Evolutionary conservation across 2,888 invertebrate species (phyloP), one percentile per base, ranked within the genome.

Genomic region (Hanleya hanleyi): DNA sequence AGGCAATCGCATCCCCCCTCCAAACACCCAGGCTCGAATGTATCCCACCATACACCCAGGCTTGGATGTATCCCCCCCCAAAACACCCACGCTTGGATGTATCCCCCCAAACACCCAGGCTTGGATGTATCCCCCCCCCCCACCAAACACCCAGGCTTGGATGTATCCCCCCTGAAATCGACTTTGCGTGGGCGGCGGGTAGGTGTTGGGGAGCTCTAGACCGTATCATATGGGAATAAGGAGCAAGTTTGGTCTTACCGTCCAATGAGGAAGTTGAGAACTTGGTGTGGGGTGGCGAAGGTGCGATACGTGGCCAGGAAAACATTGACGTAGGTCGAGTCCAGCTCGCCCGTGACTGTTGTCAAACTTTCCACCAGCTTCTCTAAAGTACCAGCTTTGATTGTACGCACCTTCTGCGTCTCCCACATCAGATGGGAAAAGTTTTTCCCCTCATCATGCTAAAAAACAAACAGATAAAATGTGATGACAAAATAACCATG

Each of bases 271-370:
- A 96, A 92, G 82, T 95, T 94, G 83, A 98, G 92, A 70, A 98
- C 97, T 87, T 96, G 95, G 86, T 94, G 93, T 77, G 97, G 94
- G 70, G 95, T 95, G 84, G 98, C 95, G 91, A 98, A 99, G 51
- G 95, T 96, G 75, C 97, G 93, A 91, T 96, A 98, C 1, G 97
- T 97, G 81, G 97, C 96, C 83, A 99, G 94, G 92, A 99, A 99
- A 67, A 98, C 97, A 91, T 98, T 88, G 91, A 99, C 96, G 91
- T 98, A 98, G 38, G 98, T 97, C 76, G 97, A 97, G 92, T 99
- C 98, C 85, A 98, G 93, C 91, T 98, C 97, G 61, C 98, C 98
- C 87, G 97, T 96, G 90, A 97, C 97, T 71, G 96, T 96, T 77
- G 96, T 96, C 83, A 98, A 92, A 73, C 96, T 96, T 91, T 98